Evolutionary conservation across 2,113 vertebrate species (phyloP).

Genomic region (Rhinolophus sinicus): DNA sequence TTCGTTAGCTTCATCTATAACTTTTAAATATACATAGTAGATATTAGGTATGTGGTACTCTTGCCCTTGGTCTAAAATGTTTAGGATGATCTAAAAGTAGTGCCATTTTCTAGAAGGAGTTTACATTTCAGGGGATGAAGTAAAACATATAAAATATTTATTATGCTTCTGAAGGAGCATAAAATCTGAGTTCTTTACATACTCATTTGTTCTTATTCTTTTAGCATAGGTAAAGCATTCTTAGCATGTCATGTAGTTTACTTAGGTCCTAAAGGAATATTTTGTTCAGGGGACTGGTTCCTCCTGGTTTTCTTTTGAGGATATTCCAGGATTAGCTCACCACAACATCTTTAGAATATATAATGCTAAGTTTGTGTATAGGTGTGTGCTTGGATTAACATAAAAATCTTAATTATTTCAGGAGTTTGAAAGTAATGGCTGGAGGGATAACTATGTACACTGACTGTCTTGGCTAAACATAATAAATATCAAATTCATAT

Average conservation of each 20-base stretch:
- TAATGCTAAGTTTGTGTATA: not conserved
- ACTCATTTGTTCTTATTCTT: not conserved
- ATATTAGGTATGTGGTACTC: not conserved
- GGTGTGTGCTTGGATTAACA: not conserved
- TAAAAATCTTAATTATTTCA: slow-evolving; percentile 37
- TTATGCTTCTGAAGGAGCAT: not conserved
- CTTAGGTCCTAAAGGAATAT: not conserved
- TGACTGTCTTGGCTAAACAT: not conserved
- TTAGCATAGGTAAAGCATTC: not conserved
- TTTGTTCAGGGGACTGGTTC: not conserved
- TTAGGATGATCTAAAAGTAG: not conserved
- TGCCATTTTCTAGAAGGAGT: not conserved
- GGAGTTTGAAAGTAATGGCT: not conserved
- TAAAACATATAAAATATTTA: slow-evolving; percentile 6
- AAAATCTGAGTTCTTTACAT: not conserved
- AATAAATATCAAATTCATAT: not conserved
- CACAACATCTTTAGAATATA: slow-evolving; percentile 7
- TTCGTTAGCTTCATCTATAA: not conserved
- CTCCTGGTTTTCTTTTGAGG: not conserved
- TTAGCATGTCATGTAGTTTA: not conserved
- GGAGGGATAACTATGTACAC: not conserved
- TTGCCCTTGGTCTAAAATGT: not conserved
- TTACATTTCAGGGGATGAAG: slow-evolving; percentile 38
- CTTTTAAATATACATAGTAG: not conserved
- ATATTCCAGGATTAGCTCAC: slow-evolving; percentile 36